These are phyloP conservation scores for Belgica antarctica DNA, from an alignment of 2,888 invertebrate species.

Conservation along the genomic window DNA sequence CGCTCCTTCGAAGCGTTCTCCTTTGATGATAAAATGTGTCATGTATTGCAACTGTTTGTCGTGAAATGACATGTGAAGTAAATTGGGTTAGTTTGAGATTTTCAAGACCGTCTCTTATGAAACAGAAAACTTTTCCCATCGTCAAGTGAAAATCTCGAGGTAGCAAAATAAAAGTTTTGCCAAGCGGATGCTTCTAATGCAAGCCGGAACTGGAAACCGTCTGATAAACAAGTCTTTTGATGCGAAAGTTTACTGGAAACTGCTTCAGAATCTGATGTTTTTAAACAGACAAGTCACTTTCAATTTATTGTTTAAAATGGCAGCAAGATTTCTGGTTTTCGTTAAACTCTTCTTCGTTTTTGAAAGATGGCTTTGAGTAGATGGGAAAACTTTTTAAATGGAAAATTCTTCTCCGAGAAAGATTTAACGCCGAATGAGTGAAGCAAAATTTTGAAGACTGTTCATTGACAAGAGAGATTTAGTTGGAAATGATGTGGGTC, in stretches of 20 bases:
- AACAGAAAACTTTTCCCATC: conserved; percentile 20
- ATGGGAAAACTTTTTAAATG: neutral
- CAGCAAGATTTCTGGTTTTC: neutral
- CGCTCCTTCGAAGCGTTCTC: neutral
- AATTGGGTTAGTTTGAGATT: conserved; percentile 38
- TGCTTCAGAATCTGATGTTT: too few species aligned
- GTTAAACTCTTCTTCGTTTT: neutral
- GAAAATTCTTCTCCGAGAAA: neutral
- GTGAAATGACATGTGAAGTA: conserved; percentile 37
- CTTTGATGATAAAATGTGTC: conserved; percentile 30
- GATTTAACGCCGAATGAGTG: conserved; percentile 11
- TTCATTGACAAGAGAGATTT: neutral
- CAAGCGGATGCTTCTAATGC: too few species aligned
- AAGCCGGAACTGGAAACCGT: too few species aligned
- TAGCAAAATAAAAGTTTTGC: neutral
- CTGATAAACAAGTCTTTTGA: too few species aligned
- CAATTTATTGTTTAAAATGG: too few species aligned
- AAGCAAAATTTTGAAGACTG: neutral
- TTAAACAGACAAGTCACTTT: too few species aligned
- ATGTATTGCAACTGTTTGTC: conserved; percentile 34
- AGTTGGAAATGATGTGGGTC: neutral
- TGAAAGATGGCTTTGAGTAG: neutral
- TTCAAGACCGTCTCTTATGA: conserved; percentile 5
- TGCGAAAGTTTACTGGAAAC: too few species aligned
- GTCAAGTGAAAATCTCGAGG: neutral